A percentile compares a stretch with the other conserved stretches of the same genome.
These are phyloP conservation scores for Psococerastis gibbosa DNA, from an alignment of 2,888 invertebrate genomes.

Conservation along the genomic window DNA sequence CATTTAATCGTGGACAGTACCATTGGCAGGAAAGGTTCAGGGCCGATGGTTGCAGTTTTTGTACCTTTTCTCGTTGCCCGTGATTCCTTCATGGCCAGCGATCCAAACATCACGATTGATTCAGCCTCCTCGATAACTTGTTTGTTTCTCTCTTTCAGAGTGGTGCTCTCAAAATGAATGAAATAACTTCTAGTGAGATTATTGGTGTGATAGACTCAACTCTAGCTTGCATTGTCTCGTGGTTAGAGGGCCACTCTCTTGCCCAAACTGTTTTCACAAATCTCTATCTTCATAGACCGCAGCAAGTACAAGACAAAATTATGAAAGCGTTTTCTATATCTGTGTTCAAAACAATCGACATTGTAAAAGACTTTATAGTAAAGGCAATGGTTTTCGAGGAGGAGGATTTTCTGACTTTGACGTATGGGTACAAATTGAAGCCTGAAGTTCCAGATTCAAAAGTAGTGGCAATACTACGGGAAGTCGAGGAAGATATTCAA, in stretches of 20 bases:
- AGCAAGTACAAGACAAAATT: slow-evolving; percentile 60
- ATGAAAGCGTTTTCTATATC: slow-evolving; percentile 73
- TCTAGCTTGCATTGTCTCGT: slow-evolving; percentile 83
- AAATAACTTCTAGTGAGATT: slow-evolving; percentile 56
- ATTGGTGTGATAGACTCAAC: slow-evolving; percentile 91
- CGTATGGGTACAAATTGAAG: slow-evolving; percentile 71
- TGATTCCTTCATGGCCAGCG: too few species aligned
- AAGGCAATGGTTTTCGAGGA: slow-evolving; percentile 80
- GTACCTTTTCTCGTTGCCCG: too few species aligned
- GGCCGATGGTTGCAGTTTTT: too few species aligned
- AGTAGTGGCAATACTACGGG: slow-evolving; percentile 62
- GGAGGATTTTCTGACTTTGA: slow-evolving; percentile 90
- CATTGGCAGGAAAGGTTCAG: too few species aligned
- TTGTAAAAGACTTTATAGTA: slow-evolving; percentile 73
- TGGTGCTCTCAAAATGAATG: slow-evolving; percentile 55
- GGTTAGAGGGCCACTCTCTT: slow-evolving; percentile 91
- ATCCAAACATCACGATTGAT: too few species aligned
- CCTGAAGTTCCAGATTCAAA: slow-evolving; percentile 66
- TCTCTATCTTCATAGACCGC: slow-evolving; percentile 81
- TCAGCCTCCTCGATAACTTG: not conserved
- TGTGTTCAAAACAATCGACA: slow-evolving; percentile 72
- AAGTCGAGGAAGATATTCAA: slow-evolving; percentile 79
- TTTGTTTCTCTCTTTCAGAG: slow-evolving; percentile 33
- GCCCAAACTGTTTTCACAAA: slow-evolving; percentile 96
- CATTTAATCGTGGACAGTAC: too few species aligned